Evolutionary conservation across 2,797 vertebrate species (phyloP).

Genomic region (Lacerta viridis): DNA sequence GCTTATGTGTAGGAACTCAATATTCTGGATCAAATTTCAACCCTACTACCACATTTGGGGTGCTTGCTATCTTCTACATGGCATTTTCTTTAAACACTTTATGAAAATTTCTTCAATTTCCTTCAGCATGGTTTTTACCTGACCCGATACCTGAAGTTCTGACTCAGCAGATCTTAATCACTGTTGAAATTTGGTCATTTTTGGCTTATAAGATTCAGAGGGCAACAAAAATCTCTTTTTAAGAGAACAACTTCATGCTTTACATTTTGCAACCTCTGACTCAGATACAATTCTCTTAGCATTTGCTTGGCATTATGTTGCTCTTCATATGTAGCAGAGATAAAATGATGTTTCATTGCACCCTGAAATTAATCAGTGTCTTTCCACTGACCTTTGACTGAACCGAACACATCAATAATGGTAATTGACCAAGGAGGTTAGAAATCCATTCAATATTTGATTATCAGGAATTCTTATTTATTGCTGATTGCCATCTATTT

Average conservation of each 20-base stretch:
- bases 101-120: background rate
- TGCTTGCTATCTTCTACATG: background rate
- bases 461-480: background rate
- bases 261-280: background rate
- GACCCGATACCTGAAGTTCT: background rate
- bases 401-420: background rate
- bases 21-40: background rate
- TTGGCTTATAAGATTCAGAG: no score
- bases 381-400: background rate
- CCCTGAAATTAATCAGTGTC: background rate
- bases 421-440: background rate
- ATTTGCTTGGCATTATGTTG: background rate
- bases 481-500: background rate
- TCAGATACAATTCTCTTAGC: background rate
- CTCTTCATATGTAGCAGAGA: background rate
- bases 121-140: background rate
- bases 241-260: background rate
- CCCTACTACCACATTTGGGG: background rate
- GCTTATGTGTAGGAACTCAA: background rate
- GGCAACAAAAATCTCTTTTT: no score
- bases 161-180: background rate
- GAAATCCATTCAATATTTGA: conserved; percentile 13
- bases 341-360: background rate
- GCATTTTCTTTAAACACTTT: background rate
- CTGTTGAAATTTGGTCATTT: background rate